Base-by-base conservation (phyloP, 1,140 invertebrate genomes). In the Drosophila truncata region DNA sequence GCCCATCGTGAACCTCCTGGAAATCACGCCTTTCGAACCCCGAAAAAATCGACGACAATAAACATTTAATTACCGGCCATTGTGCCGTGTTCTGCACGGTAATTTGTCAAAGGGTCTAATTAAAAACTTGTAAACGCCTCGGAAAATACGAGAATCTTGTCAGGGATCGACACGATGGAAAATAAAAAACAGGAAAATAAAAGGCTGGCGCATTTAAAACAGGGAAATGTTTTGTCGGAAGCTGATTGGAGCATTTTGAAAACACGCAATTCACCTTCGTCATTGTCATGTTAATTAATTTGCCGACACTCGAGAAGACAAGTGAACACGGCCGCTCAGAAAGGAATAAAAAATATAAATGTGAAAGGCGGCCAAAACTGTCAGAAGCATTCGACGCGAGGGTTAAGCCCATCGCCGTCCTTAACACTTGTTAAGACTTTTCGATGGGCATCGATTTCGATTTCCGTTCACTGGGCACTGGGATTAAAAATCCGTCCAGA, bases 261-360 rank as follows among this genome's bases (percentile, higher is more conserved):
- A 88, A 85, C 82, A 91, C 67, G 85, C 86, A 90, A 90, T 90
- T 90, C 85, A 90, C 85, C 85, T 90, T 91, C 85, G 86, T 90
- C 86, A 90, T 90, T 90, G 85, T 90, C 85, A 90, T 90, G 85
- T 91, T 90, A 90, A 90, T 91, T 90, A 90, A 90, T 91, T 90
- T 78, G 82, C 74, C 66, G 67, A 69, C 85, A 86, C 86, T 90
- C 71, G 54, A 91, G 54, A 52, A 90, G 85, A 82, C 81, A 90
- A 90, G 85, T 83, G 67, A 80, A 83, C 72, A 83, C 49, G 75
- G 46, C 42, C 46, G 29, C 31, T 66, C 42, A 62, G 79, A 54
- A 41, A 69, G 37, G 37, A 54, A 49, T 27, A 41, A 39, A 42
- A 47, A 46, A 46, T 50, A 46, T 29, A 37, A 44, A 35, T 70